These are phyloP conservation scores for Psittacula derbiana DNA, from an alignment of 2,797 vertebrate genomes.

Conservation along the genomic window DNA sequence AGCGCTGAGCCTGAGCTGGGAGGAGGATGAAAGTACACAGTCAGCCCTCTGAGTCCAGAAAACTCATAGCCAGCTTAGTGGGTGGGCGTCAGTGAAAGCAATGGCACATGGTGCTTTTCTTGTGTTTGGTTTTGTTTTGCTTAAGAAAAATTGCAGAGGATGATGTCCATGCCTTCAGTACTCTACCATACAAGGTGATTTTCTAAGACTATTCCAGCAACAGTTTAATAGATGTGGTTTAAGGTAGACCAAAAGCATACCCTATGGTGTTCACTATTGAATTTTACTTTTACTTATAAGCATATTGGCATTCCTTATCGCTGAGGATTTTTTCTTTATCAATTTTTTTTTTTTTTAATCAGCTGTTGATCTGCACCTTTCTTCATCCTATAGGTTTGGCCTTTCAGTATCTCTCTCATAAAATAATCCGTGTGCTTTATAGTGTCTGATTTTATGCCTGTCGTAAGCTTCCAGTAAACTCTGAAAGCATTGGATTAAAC, in stretches of 20 bases:
- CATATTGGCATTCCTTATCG: background rate
- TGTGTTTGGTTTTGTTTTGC: background rate
- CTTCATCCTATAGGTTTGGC: background rate
- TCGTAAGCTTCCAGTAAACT: background rate
- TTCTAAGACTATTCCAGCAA: background rate
- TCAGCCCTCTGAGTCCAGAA: background rate
- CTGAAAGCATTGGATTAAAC: background rate
- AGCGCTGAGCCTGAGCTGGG: background rate
- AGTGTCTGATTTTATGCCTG: background rate
- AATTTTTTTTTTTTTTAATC: background rate
- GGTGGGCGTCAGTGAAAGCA: constrained; percentile 21
- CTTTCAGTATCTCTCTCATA: background rate
- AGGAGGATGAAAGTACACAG: background rate
- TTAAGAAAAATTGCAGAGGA: background rate
- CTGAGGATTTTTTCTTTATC: background rate
- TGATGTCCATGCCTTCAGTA: background rate
- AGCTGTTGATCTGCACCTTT: background rate
- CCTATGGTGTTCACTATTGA: background rate
- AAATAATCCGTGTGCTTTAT: background rate
- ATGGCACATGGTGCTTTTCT: background rate
- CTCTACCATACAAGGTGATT: background rate
- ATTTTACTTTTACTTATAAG: background rate
- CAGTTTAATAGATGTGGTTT: background rate
- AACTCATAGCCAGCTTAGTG: constrained; percentile 2
- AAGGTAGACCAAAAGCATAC: background rate